Conservation (phyloP, 1,140 invertebrate genomes). For the Archivesica marissinica region DNA sequence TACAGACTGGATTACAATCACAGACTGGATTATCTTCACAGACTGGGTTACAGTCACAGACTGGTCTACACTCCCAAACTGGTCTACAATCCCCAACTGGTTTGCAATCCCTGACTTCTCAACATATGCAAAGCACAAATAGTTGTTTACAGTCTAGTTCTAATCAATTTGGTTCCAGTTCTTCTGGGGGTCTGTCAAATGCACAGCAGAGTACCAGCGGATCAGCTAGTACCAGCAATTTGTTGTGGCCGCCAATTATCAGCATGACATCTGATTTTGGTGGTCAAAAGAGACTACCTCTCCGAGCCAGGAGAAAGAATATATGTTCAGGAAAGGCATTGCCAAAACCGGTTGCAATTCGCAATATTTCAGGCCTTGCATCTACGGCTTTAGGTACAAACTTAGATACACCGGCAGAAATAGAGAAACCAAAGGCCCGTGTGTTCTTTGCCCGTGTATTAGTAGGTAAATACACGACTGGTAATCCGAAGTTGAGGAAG, state of each 20-base stretch:
- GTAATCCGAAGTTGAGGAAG: conserved; percentile 48
- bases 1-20: no score
- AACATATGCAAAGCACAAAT: no score
- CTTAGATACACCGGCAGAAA: neutral
- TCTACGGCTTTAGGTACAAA: conserved; percentile 2
- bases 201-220: conserved; percentile 9
- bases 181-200: neutral
- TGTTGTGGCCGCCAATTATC: neutral
- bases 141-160: neutral
- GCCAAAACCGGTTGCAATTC: conserved; percentile 12
- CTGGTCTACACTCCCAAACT: neutral
- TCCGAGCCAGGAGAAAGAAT: neutral
- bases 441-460: conserved; percentile 70
- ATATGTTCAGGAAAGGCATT: neutral
- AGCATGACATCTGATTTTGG: neutral
- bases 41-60: neutral
- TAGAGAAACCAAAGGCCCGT: conserved; percentile 28
- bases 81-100: no score
- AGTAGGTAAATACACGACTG: conserved; percentile 60
- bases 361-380: neutral
- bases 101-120: neutral
- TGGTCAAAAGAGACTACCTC: neutral
- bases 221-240: neutral
- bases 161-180: conserved; percentile 19
- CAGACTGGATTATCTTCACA: neutral